Base-by-base conservation (phyloP, 2,113 vertebrate species). In the Triplophysa rosa region DNA sequence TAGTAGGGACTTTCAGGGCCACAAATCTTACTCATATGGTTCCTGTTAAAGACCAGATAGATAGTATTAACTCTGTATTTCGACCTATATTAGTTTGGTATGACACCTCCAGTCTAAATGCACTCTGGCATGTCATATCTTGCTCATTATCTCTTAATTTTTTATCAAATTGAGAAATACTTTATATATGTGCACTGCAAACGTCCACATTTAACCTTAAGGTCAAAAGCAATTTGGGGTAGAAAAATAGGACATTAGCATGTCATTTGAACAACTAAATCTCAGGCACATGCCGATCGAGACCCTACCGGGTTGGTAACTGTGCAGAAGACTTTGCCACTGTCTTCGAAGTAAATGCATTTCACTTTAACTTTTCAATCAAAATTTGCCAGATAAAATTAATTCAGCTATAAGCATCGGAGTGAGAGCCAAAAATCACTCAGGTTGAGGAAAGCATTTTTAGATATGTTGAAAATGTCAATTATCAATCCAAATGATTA, bases 321-420 rank as follows among this genome's bases (percentile, higher is more conserved):
- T 81, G 52, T 40, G 52, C 47, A 17, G 49, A 82, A 83, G 88
- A 85, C 73, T 84, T 84, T 84, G 80, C 69, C 66, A 61, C 86
- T 90, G 85, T 82, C 80, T 89, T 88, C 79, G 86, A 87, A 83
- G 88, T 88, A 86, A 90, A 88, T 52, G 76, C 80, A 77, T 87
- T 85, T 88, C 72, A 86, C 67, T 83, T 84, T 85, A 78, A 79
- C 81, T 87, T 89, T 89, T 86, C 84, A 67, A 86, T 89, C 84
- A 81, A 82, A 80, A 88, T 89, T 83, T 77, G 74, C 13, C 17
- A 81, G 83, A 88, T 80, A 80, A 85, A 87, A 89, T 63, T 81
- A 72, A 85, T 90, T 89, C 87, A 86, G 82, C 58, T 79, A 78
- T 52, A 86, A 75, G 69, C 74, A 87, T 89, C 82, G 83, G 77